Conservation (phyloP, 2,113 vertebrate species). For the Castor canadensis region DNA sequence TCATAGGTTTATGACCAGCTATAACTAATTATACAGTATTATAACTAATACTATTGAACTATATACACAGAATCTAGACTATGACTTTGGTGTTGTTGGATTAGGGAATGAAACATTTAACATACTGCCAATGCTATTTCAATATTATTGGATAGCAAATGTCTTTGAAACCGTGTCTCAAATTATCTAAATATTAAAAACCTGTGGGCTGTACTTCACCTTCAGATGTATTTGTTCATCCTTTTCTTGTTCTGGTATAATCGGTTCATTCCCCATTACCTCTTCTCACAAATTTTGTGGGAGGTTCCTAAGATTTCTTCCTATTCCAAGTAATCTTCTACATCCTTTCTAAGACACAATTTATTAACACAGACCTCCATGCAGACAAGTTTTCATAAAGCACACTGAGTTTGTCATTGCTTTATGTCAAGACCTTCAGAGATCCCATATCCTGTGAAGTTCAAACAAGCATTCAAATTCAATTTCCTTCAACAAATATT, state of each 20-base stretch:
- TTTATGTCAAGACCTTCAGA: neutral
- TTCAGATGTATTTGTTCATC: neutral
- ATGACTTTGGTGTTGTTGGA: neutral
- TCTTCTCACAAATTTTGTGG: neutral
- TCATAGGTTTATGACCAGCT: too few relatives aligned
- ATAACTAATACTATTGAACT: neutral
- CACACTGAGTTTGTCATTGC: neutral
- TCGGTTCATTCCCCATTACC: rapidly evolving
- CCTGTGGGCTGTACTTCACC: neutral
- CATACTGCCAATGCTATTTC: neutral
- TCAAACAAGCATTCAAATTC: slow-evolving; percentile 54
- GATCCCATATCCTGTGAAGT: neutral
- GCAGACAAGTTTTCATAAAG: neutral
- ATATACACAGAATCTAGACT: neutral
- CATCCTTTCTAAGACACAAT: neutral
- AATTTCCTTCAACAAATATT: slow-evolving; percentile 56
- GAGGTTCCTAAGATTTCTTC: neutral
- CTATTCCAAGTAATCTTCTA: rapidly evolving
- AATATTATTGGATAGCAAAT: neutral
- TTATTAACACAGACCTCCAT: neutral
- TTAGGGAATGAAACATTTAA: neutral
- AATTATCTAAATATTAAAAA: neutral
- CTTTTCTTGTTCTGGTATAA: neutral
- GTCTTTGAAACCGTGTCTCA: neutral
- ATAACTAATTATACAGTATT: too few relatives aligned